These are phyloP conservation scores for Xylocampa areola DNA, from an alignment of 2,888 invertebrate species.

Conservation along the genomic window DNA sequence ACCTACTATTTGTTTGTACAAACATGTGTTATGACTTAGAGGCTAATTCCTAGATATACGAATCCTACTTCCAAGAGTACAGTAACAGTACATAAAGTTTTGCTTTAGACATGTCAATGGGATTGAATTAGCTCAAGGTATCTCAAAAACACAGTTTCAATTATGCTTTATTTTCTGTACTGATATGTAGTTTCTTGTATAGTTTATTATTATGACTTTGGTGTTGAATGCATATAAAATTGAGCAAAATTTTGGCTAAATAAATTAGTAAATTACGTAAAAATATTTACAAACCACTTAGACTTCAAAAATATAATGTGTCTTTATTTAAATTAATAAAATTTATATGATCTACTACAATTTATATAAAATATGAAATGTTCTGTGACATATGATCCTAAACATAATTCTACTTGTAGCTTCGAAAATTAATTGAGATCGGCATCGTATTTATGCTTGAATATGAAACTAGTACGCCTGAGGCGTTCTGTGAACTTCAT, in stretches of 20 bases:
- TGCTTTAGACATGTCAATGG: slow-evolving; percentile 18
- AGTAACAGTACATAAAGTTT: slow-evolving; percentile 5
- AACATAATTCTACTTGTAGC: slow-evolving; percentile 86
- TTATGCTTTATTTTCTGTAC: slow-evolving; percentile 88
- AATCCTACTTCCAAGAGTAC: slow-evolving; percentile 5
- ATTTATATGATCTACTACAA: slow-evolving; percentile 70
- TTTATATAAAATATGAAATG: slow-evolving; percentile 77
- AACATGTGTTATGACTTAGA: slow-evolving; percentile 47
- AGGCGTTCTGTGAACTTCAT: slow-evolving; percentile 37
- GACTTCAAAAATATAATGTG: slow-evolving; percentile 80
- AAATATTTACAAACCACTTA: slow-evolving; percentile 79
- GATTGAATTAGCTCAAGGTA: slow-evolving; percentile 29
- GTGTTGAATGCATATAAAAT: slow-evolving; percentile 88
- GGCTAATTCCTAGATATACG: too few relatives aligned
- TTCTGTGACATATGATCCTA: slow-evolving; percentile 70
- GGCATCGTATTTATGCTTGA: slow-evolving; percentile 75
- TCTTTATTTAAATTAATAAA: slow-evolving; percentile 84
- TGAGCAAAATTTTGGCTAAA: slow-evolving; percentile 89
- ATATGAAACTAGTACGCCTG: slow-evolving; percentile 64
- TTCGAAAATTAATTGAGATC: slow-evolving; percentile 88
- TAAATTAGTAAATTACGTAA: slow-evolving; percentile 81
- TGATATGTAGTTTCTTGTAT: slow-evolving; percentile 82
- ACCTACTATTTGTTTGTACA: slow-evolving; percentile 53
- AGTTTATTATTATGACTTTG: slow-evolving; percentile 89
- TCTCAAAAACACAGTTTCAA: slow-evolving; percentile 63